Evolutionary conservation across 2,113 vertebrate genomes (phyloP).

Genomic region (Strix uralensis): DNA sequence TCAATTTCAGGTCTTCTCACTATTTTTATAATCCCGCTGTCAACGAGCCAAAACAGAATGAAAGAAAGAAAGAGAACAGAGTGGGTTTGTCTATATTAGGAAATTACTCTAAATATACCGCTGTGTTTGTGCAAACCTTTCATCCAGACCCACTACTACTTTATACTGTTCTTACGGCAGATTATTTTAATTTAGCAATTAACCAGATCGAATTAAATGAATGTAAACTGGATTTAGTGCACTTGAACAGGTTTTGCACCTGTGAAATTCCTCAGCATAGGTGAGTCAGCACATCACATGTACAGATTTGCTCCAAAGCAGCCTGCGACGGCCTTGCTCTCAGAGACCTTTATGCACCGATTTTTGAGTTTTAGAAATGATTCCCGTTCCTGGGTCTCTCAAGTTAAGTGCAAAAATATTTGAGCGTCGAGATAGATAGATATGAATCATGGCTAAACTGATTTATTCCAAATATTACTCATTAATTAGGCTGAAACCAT

Average conservation of each 20-base stretch:
- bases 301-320: accelerated
- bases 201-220: neutral
- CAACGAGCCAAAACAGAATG: neutral
- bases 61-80: neutral
- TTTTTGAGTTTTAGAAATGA: neutral
- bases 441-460: neutral
- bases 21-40: neutral
- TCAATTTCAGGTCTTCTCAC: neutral
- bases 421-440: neutral
- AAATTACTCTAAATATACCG: neutral
- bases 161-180: neutral
- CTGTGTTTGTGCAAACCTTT: neutral
- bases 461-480: neutral
- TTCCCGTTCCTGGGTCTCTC: neutral
- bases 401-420: neutral
- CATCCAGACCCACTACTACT: neutral
- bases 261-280: neutral
- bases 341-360: accelerated
- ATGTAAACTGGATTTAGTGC: neutral
- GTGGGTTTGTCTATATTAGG: neutral
- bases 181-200: neutral
- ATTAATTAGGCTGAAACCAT: neutral
- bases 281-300: neutral
- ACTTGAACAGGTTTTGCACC: neutral
- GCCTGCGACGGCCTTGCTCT: neutral